Conservation (phyloP, 2,113 vertebrate genomes). For the Gobiocypris rarus region DNA sequence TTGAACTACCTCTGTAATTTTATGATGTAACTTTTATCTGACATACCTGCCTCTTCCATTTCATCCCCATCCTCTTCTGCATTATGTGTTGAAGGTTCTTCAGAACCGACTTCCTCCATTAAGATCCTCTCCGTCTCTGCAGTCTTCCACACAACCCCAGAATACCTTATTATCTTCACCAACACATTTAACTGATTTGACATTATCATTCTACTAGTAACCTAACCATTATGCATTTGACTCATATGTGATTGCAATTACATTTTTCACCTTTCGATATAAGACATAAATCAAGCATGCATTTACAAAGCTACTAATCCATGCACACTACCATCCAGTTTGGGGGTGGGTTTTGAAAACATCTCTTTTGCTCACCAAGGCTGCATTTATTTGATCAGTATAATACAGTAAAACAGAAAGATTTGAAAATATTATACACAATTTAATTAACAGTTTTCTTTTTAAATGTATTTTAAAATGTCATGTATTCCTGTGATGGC, state of each 20-base stretch:
- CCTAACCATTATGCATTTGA: background rate
- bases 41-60: conserved; percentile 59
- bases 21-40: background rate
- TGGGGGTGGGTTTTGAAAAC: background rate
- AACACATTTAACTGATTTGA: conserved; percentile 8
- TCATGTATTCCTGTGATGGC: background rate
- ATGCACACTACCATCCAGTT: background rate
- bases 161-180: background rate
- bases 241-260: background rate
- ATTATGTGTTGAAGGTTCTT: conserved; percentile 36
- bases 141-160: conserved; percentile 42
- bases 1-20: background rate
- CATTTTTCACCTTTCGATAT: background rate
- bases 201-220: conserved; percentile 24
- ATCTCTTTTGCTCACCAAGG: background rate
- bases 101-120: conserved; percentile 58
- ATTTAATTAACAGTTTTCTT: background rate
- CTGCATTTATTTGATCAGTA: background rate
- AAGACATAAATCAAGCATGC: background rate
- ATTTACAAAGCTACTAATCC: background rate
- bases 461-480: background rate
- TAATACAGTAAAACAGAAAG: background rate
- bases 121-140: conserved; percentile 54
- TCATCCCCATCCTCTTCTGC: conserved; percentile 56
- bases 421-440: background rate